These are phyloP conservation scores for Neocrepidodera transversa DNA, from an alignment of 2,888 invertebrate species.

Conservation along the genomic window DNA sequence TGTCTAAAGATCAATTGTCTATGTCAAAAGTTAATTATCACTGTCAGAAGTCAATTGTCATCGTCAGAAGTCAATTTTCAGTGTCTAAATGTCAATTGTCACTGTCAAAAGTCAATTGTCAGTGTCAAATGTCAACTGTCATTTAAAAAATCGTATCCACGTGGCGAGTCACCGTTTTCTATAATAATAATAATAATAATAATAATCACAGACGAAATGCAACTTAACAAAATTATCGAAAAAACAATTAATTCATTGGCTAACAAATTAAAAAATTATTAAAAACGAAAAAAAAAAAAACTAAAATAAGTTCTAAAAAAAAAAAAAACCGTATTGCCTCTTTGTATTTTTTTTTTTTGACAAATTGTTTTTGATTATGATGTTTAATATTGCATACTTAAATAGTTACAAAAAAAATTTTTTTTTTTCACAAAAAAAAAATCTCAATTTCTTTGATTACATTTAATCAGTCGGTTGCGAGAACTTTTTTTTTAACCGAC, in stretches of 20 bases:
- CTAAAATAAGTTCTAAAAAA: too few species aligned
- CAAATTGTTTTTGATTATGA: conserved; percentile 39
- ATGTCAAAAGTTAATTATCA: too few species aligned
- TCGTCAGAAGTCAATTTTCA: too few species aligned
- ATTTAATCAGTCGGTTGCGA: conserved; percentile 35
- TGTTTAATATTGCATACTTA: conserved; percentile 38
- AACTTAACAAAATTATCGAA: conserved; percentile 34
- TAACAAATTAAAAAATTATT: too few species aligned
- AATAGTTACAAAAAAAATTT: background rate
- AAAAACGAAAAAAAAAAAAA: too few species aligned
- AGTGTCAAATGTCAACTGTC: too few species aligned
- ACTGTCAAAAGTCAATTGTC: too few species aligned
- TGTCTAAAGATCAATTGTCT: too few species aligned
- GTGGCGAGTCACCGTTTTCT: conserved; percentile 15
- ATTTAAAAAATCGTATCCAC: background rate
- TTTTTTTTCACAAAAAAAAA: conserved; percentile 33
- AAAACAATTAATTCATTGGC: conserved; percentile 27
- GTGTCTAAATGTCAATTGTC: too few species aligned
- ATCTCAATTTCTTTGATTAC: conserved; percentile 36
- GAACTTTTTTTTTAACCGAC: conserved; percentile 43
- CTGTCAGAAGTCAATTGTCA: too few species aligned
- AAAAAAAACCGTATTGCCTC: conserved; percentile 41
- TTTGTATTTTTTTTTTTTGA: conserved; percentile 11
- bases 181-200: conserved; percentile 36
- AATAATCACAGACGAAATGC: conserved; percentile 38